Conservation (phyloP, 2,888 invertebrate genomes). For the Zhuqinia jingwanae region DNA sequence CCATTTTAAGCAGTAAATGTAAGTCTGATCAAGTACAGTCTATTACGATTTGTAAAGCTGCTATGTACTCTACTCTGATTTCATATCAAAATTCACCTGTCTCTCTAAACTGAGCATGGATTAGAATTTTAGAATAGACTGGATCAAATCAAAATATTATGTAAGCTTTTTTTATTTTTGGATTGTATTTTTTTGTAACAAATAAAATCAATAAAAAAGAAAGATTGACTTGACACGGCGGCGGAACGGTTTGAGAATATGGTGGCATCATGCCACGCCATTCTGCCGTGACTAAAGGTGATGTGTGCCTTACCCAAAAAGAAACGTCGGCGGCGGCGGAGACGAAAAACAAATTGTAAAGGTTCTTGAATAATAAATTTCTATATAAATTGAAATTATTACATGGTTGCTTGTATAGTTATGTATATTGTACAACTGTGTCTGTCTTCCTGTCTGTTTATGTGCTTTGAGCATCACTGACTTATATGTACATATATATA, state of each 20-base stretch:
- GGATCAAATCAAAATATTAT: too few species aligned
- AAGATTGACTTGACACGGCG: neutral
- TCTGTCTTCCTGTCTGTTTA: too few species aligned
- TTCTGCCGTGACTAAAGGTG: neutral
- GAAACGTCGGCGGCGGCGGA: neutral
- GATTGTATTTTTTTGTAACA: neutral
- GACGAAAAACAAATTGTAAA: neutral
- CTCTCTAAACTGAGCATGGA: neutral
- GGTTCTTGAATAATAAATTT: slow-evolving; percentile 13
- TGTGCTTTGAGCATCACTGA: too few species aligned
- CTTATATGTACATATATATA: too few species aligned
- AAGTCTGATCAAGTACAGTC: neutral
- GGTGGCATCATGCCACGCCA: neutral
- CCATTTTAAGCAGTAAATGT: neutral
- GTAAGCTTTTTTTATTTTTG: neutral
- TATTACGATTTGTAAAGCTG: neutral
- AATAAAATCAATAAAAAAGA: neutral
- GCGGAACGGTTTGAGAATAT: neutral
- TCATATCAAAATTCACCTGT: neutral
- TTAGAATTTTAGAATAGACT: too few species aligned
- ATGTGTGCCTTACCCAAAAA: neutral
- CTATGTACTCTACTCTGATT: neutral
- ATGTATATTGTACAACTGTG: too few species aligned
- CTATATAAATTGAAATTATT: slow-evolving; percentile 6
- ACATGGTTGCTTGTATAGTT: too few species aligned